phyloP scores from a whole-genome alignment of 2,797 vertebrate genomes.

The Limnodromus scolopaceus region DNA sequence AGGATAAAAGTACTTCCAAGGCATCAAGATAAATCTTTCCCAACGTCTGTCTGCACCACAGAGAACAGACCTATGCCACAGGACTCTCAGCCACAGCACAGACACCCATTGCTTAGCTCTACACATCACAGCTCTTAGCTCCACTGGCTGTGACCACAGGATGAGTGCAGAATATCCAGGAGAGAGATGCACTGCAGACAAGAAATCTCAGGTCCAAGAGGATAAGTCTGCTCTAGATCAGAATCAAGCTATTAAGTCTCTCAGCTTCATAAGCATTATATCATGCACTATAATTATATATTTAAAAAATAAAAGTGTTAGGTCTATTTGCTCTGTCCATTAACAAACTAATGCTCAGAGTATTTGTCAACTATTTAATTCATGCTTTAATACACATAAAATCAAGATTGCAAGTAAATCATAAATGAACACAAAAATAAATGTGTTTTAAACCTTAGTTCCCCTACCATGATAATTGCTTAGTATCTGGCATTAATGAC shows the following conservation, averaged over 20 bases:
- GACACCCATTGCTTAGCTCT: not conserved
- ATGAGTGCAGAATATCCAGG: not conserved
- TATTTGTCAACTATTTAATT: constrained; percentile 33
- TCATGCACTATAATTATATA: not conserved
- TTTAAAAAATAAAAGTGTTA: not conserved
- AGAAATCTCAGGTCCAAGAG: not conserved
- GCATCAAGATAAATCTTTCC: not conserved
- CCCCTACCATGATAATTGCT: constrained; percentile 73
- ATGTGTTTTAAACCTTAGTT: constrained; percentile 62
- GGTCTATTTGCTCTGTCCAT: not conserved
- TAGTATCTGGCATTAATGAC: constrained; percentile 74
- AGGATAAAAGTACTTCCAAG: not conserved
- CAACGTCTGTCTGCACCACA: not conserved
- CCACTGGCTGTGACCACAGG: not conserved
- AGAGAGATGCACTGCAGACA: not conserved
- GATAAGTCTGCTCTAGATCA: not conserved
- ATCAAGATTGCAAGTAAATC: constrained; percentile 32
- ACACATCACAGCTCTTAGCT: not conserved
- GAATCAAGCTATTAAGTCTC: not conserved
- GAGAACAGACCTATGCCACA: not conserved
- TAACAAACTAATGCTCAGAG: constrained; percentile 1
- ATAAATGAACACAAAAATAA: constrained; percentile 27
- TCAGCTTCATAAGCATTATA: not conserved
- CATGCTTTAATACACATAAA: constrained; percentile 21
- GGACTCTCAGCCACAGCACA: not conserved